Evolutionary conservation across 2,888 invertebrate genomes (phyloP).

Genomic region (Cantharis rustica): DNA sequence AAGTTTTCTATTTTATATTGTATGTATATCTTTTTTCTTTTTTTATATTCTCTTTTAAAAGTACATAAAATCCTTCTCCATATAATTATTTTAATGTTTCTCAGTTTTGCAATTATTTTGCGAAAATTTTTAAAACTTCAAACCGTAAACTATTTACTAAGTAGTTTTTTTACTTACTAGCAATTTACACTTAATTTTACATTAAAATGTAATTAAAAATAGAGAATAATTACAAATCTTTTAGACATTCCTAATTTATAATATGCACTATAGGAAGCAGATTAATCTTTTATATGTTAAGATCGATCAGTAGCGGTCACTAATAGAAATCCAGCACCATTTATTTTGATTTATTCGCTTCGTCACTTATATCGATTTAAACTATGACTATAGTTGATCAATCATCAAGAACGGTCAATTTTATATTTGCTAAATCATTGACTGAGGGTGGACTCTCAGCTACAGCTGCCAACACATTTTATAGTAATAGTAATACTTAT

Average conservation of each 20-base stretch:
- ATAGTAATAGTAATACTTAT: background rate
- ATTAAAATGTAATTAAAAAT: background rate
- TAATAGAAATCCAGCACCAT: conserved; percentile 48
- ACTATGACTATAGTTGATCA: conserved; percentile 47
- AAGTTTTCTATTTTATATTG: no score
- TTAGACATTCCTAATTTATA: conserved; percentile 40
- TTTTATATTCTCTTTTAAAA: no score
- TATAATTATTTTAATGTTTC: no score
- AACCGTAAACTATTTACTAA: no score
- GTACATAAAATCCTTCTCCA: no score
- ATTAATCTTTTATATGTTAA: conserved; percentile 35
- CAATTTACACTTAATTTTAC: background rate
- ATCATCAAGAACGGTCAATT: conserved; percentile 43
- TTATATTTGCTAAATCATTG: conserved; percentile 43
- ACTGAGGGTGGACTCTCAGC: conserved; percentile 34
- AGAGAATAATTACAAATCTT: conserved; percentile 10
- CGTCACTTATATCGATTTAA: conserved; percentile 45
- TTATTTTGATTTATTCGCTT: conserved; percentile 43
- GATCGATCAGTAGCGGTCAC: conserved; percentile 47
- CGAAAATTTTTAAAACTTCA: no score
- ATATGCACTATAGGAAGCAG: conserved; percentile 38
- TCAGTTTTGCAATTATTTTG: no score
- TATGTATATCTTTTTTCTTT: no score
- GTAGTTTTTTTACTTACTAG: no score
- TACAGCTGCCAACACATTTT: conserved; percentile 35